phyloP scores from a whole-genome alignment of 2,888 invertebrate genomes.

The Tetanocera ferruginea region DNA sequence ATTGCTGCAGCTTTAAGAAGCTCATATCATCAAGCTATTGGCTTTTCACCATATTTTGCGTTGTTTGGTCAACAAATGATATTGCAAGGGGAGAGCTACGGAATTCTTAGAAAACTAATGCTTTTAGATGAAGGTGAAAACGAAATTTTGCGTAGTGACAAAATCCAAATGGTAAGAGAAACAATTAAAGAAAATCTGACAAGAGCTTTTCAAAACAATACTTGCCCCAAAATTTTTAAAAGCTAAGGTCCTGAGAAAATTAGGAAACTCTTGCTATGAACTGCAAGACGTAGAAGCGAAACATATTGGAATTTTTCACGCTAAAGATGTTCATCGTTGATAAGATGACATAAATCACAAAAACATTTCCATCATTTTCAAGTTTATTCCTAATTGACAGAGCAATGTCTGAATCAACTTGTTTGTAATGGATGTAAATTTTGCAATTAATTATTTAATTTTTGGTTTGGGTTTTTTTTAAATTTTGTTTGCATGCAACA shows the following conservation, averaged over 20 bases:
- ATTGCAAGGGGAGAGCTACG: neutral
- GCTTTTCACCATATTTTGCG: neutral
- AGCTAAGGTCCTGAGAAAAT: conserved; percentile 7
- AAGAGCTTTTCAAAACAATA: neutral
- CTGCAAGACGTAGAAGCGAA: conserved; percentile 26
- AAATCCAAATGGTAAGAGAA: neutral
- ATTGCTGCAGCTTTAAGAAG: neutral
- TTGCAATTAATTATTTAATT: too few relatives aligned
- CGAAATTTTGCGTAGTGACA: neutral
- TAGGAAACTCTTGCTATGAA: conserved; percentile 20
- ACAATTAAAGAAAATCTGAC: conserved; percentile 1
- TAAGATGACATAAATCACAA: neutral
- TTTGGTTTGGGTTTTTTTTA: too few relatives aligned
- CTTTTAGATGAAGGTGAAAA: neutral
- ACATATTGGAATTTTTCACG: conserved; percentile 29
- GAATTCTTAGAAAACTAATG: neutral
- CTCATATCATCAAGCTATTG: neutral
- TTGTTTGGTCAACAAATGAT: conserved; percentile 17
- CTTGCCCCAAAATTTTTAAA: conserved; percentile 22
- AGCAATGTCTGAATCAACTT: too few relatives aligned
- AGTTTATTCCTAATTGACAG: too few relatives aligned
- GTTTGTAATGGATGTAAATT: too few relatives aligned
- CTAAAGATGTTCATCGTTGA: neutral
- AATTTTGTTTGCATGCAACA: too few relatives aligned
- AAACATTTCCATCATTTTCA: too few relatives aligned